Percentiles rank a stretch among this genome's conserved stretches.
phyloP scores from a whole-genome alignment of 2,888 invertebrate species.

The Ellobium chinense region DNA sequence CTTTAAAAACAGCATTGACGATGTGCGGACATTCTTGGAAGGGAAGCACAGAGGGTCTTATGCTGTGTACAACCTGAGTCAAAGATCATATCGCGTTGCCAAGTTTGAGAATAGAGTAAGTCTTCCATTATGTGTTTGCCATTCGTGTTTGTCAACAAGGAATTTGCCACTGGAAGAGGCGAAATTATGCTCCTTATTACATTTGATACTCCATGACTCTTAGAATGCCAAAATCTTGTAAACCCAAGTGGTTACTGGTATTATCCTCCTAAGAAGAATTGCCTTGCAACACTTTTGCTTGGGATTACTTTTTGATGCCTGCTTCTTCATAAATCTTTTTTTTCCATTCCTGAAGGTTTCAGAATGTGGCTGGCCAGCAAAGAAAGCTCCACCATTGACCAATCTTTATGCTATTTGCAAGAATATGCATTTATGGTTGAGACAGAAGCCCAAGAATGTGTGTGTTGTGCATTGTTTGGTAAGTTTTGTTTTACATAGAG shows the following conservation, averaged over 20 bases:
- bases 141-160: too few species aligned
- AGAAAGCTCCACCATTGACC: slow-evolving; percentile 87
- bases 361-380: slow-evolving; percentile 80
- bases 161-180: too few species aligned
- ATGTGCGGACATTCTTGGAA: slow-evolving; percentile 89
- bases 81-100: slow-evolving; percentile 81
- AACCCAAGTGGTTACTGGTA: too few species aligned
- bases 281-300: too few species aligned
- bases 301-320: too few species aligned
- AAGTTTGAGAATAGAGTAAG: slow-evolving; percentile 80
- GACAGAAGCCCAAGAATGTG: slow-evolving; percentile 89
- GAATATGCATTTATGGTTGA: slow-evolving; percentile 92
- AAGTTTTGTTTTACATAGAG: too few species aligned
- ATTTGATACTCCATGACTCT: too few species aligned
- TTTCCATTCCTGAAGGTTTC: slow-evolving; percentile 79
- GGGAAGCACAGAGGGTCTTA: slow-evolving; percentile 86
- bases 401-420: slow-evolving; percentile 90
- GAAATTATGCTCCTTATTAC: too few species aligned
- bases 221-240: too few species aligned
- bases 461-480: slow-evolving; percentile 91
- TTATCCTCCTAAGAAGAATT: too few species aligned
- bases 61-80: slow-evolving; percentile 91
- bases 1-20: slow-evolving; percentile 95
- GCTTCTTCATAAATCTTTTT: too few species aligned
- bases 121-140: too few species aligned